Base-by-base conservation (phyloP, 1,140 invertebrate species). In the Potamilus streckersoni region DNA sequence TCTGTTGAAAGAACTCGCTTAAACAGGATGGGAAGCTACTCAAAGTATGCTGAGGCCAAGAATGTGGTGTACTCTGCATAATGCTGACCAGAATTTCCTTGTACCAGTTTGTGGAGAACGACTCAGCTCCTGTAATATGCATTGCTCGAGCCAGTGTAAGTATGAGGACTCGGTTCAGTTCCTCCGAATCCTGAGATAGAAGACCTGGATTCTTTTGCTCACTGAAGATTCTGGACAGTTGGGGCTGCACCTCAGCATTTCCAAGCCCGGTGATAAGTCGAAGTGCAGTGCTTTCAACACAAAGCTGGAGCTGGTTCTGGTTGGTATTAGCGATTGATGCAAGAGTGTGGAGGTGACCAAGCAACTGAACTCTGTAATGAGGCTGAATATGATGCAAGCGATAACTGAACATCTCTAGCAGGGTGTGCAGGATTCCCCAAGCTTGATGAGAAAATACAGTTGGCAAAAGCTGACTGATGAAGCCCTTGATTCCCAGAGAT, bases 371-470 rank as follows among this genome's bases (percentile, higher is more conserved):
- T 69, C 96, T 92, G 87, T 98, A 98, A 89, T 98, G 96, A 0
- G 96, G 95, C 82, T 97, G 96, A 81, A 98, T 97, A 88, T 98
- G 97, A 89, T 98, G 96, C 90, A 98, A 94, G 66, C 97, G 92
- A 87, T 98, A 98, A 71, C 95, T 96, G 87, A 98, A 98, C 96
- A 98, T 98, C 89, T 99, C 97, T 79, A 98, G 90, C 31, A 98
- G 89, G 0, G 96, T 98, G 85, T 98, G 97, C 11, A 98, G 91
- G 68, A 97, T 98, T 55, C 95, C 96, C 96, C 96, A 97, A 1
- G 96, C 95, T 81, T 97, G 95, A 49, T 94, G 95, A 87, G 97
- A 97, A 80, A 97, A 97, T 23, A 97, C 96, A 60, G 93, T 94
- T 2, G 96, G 96, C 70, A 98, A 89, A 11, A 98, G 90, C 90